Base-by-base conservation (phyloP, 2,797 vertebrate genomes). In the Pempheris klunzingeri region DNA sequence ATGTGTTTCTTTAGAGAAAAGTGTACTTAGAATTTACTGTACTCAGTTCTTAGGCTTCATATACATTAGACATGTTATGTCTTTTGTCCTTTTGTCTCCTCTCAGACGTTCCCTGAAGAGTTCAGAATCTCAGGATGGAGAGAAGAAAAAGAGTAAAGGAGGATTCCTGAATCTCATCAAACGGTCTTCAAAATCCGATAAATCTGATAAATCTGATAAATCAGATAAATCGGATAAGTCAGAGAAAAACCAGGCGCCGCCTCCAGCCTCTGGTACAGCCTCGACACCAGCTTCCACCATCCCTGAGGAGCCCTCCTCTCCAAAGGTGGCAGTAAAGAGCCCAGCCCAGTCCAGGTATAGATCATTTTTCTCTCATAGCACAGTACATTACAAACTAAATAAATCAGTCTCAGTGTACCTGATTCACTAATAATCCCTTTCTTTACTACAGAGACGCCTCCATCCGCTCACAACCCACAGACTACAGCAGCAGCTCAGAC, bases 101-200 rank as follows among this genome's bases (percentile, higher is more conserved):
- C n/a, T 62, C 88, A 99, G 98, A 91, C 95, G 94, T 60, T 88
- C 90, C 1, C 34, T 95, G 4, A 97, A 94, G 90, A 92, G 92
- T 79, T 94, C 94, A 0, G 98, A 99, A 20, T 90, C 93, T 79
- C 95, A 95, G 0, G 98, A 99, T 36, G 91, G 94, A 43, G 95
- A 97, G 92, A 99, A 97, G 91, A 98, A 97, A 88, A 94, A 94
- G 79, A 95, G 96, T 24, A 98, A 96, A 90, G 97, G 97, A 7
- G 96, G 97, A 82, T 99, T 99, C 87, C 96, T 99, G 24, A 97
- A 97, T 73, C 95, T 99, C 65, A 99, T 99, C 85, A 99, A 98
- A 82, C 96, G 97, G 61, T 96, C 95, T 32, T 83, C 96, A 76
- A 97, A 95, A 88, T 92, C 95, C 0, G 95, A 95, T 39, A 93